phyloP scores from a whole-genome alignment of 2,113 vertebrate genomes.

The Epinephelus fuscoguttatus region DNA sequence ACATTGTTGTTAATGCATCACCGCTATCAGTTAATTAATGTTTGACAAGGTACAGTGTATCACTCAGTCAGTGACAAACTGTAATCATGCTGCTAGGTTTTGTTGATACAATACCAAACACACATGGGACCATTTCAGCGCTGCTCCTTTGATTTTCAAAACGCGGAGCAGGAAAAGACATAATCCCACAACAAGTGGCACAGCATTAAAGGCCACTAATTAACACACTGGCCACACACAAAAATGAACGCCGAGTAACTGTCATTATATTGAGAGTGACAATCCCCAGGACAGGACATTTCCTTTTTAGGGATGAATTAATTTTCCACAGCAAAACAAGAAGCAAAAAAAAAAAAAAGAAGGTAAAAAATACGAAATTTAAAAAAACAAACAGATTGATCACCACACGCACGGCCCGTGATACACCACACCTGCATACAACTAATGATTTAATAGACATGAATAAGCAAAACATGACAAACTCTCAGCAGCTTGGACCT shows the following conservation, averaged over 20 bases:
- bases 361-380: not conserved
- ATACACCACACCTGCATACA: conserved; percentile 14
- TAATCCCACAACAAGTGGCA: conserved; percentile 81
- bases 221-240: conserved; percentile 70
- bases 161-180: conserved; percentile 56
- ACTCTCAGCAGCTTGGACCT: conserved; percentile 41
- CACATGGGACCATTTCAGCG: conserved; percentile 72
- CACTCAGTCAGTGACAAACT: conserved; percentile 76
- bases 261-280: conserved; percentile 61
- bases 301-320: conserved; percentile 46
- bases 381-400: conserved; percentile 15
- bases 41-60: conserved; percentile 81
- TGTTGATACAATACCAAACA: conserved; percentile 78
- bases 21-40: conserved; percentile 83
- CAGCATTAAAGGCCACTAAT: conserved; percentile 78
- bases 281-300: conserved; percentile 53
- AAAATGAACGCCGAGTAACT: conserved; percentile 46
- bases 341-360: not conserved
- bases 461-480: conserved; percentile 56
- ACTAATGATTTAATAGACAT: conserved; percentile 45
- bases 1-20: conserved; percentile 57
- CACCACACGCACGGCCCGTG: conserved; percentile 26
- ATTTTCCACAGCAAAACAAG: conserved; percentile 37
- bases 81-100: conserved; percentile 74
- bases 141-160: conserved; percentile 77